Conservation (phyloP, 1,140 invertebrate species). For the Drosophila tropicalis region DNA sequence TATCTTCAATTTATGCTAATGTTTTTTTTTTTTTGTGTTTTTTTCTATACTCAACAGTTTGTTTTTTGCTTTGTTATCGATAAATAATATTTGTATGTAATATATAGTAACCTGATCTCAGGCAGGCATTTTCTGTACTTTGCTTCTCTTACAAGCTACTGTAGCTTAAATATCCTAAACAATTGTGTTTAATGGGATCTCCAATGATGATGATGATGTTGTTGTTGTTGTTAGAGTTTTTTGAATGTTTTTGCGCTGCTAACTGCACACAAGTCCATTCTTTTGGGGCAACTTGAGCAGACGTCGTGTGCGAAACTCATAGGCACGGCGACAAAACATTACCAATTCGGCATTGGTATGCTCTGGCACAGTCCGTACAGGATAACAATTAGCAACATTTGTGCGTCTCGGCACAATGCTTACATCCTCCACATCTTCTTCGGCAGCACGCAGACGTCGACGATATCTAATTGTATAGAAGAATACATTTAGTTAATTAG, state of each 20-base stretch:
- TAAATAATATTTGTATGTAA: constrained; percentile 8
- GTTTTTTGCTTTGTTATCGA: neutral
- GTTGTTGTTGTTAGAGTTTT: neutral
- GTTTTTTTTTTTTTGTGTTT: neutral
- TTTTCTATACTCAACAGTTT: constrained; percentile 5
- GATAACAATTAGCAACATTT: constrained; percentile 65
- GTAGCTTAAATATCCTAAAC: constrained; percentile 29
- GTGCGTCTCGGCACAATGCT: constrained; percentile 70
- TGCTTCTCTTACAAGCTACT: constrained; percentile 27
- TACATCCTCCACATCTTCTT: constrained; percentile 84
- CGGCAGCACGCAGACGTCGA: constrained; percentile 84
- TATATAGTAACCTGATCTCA: constrained; percentile 13
- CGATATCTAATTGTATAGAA: constrained; percentile 83
- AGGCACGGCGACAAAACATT: constrained; percentile 96
- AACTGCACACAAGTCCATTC: constrained; percentile 49
- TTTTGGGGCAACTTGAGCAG: constrained; percentile 87
- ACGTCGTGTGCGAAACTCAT: constrained; percentile 95
- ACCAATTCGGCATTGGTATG: constrained; percentile 92
- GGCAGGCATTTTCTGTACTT: constrained; percentile 11
- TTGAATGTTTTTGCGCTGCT: constrained; percentile 20
- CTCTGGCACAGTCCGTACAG: constrained; percentile 87
- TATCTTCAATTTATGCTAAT: constrained; percentile 45
- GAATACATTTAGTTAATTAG: too few relatives aligned
- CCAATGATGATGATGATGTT: neutral
- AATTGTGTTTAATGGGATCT: constrained; percentile 13